phyloP scores from a whole-genome alignment of 1,140 invertebrate genomes.

The Lucilia sericata region DNA sequence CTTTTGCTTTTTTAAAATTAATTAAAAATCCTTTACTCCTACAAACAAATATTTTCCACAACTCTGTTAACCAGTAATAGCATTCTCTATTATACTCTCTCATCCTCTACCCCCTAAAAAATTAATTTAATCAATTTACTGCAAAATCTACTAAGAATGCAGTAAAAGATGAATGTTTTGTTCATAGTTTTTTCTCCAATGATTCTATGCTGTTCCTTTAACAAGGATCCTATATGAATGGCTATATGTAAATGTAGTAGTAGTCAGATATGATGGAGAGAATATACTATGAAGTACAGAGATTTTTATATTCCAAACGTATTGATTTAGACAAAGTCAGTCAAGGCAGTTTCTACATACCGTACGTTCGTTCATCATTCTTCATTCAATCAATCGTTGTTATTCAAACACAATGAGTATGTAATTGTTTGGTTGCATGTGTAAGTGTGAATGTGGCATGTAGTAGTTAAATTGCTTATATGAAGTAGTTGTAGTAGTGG shows the following conservation, averaged over 20 bases:
- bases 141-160: constrained; percentile 26
- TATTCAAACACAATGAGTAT: not conserved
- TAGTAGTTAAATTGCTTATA: not conserved
- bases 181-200: not conserved
- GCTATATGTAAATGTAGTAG: not conserved
- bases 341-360: not conserved
- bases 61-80: not conserved
- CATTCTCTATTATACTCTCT: not conserved
- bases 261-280: not conserved
- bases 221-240: not conserved
- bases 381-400: not conserved
- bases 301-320: not conserved
- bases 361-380: not conserved
- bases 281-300: not conserved
- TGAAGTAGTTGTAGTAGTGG: not conserved
- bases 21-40: no score
- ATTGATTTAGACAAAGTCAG: constrained; percentile 22
- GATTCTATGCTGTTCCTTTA: constrained; percentile 6
- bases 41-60: not conserved
- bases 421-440: not conserved
- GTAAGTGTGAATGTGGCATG: not conserved
- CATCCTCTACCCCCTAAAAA: not conserved
- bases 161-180: constrained; percentile 28
- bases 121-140: constrained; percentile 25
- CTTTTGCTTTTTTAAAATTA: no score